A percentile compares a stretch with the other conserved stretches of the same genome.
phyloP scores from a whole-genome alignment of 2,888 invertebrate genomes.

The Sepiola atlantica region DNA sequence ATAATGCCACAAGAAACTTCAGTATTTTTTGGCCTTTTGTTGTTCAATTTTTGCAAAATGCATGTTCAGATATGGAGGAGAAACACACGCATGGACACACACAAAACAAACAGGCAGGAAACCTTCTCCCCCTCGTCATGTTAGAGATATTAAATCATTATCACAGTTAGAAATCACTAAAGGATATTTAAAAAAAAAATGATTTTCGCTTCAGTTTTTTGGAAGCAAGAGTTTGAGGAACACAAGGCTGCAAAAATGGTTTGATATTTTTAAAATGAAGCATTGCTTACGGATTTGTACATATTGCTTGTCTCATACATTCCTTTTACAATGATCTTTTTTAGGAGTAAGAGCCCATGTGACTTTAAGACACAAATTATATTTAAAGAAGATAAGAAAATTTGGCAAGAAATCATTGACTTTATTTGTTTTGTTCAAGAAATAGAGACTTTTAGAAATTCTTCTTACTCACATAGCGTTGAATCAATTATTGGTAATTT shows the following conservation, averaged over 20 bases:
- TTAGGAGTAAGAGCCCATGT: not conserved
- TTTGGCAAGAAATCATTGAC: not conserved
- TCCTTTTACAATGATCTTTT: not conserved
- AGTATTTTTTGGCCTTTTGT: not conserved
- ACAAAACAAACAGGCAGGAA: not conserved
- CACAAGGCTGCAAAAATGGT: not conserved
- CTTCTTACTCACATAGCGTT: not conserved
- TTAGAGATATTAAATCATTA: not conserved
- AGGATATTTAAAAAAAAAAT: not conserved
- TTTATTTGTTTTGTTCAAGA: not conserved
- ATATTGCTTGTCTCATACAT: not conserved
- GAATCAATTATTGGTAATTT: too few species aligned
- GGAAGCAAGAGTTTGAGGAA: conserved; percentile 21
- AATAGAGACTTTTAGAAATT: not conserved
- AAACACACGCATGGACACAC: not conserved
- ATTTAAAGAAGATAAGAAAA: not conserved
- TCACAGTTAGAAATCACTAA: not conserved
- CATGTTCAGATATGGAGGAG: not conserved
- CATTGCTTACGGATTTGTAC: not conserved
- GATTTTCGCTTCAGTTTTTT: not conserved
- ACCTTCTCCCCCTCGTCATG: not conserved
- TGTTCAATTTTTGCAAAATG: not conserved
- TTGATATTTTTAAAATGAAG: not conserved
- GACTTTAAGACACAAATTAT: not conserved
- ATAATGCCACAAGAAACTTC: not conserved